Evolutionary conservation across 2,797 vertebrate species (phyloP), one percentile per base, ranked within the genome.

Genomic region (Arctocebus calabarensis): DNA sequence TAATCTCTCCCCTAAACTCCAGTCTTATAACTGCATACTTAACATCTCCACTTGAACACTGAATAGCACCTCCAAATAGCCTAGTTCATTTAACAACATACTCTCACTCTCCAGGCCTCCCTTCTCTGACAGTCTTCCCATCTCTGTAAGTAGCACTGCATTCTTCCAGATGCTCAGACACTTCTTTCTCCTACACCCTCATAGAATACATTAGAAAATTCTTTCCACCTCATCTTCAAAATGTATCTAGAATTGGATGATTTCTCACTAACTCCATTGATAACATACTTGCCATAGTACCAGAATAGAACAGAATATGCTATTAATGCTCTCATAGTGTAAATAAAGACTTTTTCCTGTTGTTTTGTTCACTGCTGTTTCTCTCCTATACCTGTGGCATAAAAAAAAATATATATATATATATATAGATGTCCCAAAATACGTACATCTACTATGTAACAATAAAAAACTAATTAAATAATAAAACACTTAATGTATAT

Each of bases 91-190:
- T n/a, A 96, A 78, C 48, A 77, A 64, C 14, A 84, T 16, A 82
- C 11, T 90, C 64, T 75, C 48, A 3, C 48, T 52, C 48, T 52
- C 48, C 48, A 16, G 48, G 48, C 55, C 78, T 64, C 66, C 23
- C 23, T 64, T 91, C 61, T 88, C 59, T n/a, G 27, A 71, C 40
- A 88, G 12, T 95, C 45, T 86, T 66, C 48, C 70, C 48, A 66
- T 78, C 45, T 87, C 27, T 78, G 29, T 75, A 74, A 91, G 61
- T 3, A 90, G 40, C 14, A 84, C 57, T 75, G 43, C 52, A 81
- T 64, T 81, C n/a, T 88, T 78, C 34, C 29, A 96, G 68, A n/a
- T 90, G 82, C 57, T 96, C 59, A 90, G 57, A 95, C 16, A 48
- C 37, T 61, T 61, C 40, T 59, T 84, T 77, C 77, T 71, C 77